Evolutionary conservation across 2,113 vertebrate species (phyloP).

Genomic region (Stictonetta naevosa): DNA sequence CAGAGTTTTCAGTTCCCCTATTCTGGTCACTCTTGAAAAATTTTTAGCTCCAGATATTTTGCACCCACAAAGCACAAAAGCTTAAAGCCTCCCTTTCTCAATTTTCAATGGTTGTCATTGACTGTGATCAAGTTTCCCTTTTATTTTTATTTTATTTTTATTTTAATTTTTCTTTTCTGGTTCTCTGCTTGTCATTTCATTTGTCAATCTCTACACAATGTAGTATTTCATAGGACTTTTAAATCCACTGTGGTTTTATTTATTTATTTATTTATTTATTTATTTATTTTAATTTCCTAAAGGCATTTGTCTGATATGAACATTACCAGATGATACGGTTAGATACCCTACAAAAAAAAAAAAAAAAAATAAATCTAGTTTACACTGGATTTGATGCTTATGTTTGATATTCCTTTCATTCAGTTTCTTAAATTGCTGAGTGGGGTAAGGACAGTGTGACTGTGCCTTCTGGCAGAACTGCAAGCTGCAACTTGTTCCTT

Average conservation of each 20-base stretch:
- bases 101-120: not conserved
- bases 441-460: not conserved
- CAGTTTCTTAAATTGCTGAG: not conserved
- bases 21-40: not conserved
- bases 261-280: not conserved
- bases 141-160: not conserved
- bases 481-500: not conserved
- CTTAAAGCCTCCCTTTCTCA: not conserved
- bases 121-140: not conserved
- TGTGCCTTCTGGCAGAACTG: not conserved
- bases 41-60: not conserved
- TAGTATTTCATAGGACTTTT: not conserved
- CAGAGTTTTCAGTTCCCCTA: not conserved
- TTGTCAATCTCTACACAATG: not conserved
- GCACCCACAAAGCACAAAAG: not conserved
- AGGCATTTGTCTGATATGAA: not conserved
- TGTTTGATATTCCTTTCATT: not conserved
- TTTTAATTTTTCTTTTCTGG: too few relatives aligned
- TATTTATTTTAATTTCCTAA: not conserved
- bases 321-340: not conserved
- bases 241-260: not conserved
- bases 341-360: not conserved
- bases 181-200: not conserved
- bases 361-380: not conserved
- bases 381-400: conserved; percentile 3